These are phyloP conservation scores for Siniperca obscura DNA, from an alignment of 2,797 vertebrate species.

Conservation along the genomic window DNA sequence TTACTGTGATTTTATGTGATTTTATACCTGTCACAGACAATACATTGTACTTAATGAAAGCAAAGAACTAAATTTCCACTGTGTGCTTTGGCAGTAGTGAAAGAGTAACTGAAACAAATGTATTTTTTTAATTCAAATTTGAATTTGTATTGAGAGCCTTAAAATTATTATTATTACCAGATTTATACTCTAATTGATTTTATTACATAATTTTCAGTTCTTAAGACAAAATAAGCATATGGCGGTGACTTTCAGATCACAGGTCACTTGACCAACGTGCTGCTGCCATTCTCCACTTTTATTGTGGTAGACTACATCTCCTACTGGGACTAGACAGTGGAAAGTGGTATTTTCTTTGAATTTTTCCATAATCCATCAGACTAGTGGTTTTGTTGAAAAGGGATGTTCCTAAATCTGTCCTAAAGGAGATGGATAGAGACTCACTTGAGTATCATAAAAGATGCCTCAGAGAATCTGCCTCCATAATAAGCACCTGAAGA, in stretches of 20 bases:
- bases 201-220: slow-evolving; percentile 25
- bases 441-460: slow-evolving; percentile 73
- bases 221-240: slow-evolving; percentile 42
- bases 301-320: slow-evolving; percentile 52
- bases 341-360: slow-evolving; percentile 41
- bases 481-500: slow-evolving; percentile 76
- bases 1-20: neutral
- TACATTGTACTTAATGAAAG: neutral
- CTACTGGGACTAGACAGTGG: slow-evolving; percentile 36
- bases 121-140: neutral
- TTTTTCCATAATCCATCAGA: slow-evolving; percentile 42
- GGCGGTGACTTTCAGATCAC: slow-evolving; percentile 42
- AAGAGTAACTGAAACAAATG: neutral
- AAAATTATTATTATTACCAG: neutral
- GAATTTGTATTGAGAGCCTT: neutral
- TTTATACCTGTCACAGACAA: neutral
- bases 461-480: slow-evolving; percentile 67
- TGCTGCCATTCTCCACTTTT: slow-evolving; percentile 49
- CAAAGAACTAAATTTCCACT: neutral
- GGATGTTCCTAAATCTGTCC: slow-evolving; percentile 72
- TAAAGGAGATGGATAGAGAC: slow-evolving; percentile 68
- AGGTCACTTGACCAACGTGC: slow-evolving; percentile 61
- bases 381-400: slow-evolving; percentile 60
- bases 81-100: neutral
- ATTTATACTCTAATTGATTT: slow-evolving; percentile 6